Base-by-base conservation (phyloP, 2,113 vertebrate genomes). In the Stictonetta naevosa region DNA sequence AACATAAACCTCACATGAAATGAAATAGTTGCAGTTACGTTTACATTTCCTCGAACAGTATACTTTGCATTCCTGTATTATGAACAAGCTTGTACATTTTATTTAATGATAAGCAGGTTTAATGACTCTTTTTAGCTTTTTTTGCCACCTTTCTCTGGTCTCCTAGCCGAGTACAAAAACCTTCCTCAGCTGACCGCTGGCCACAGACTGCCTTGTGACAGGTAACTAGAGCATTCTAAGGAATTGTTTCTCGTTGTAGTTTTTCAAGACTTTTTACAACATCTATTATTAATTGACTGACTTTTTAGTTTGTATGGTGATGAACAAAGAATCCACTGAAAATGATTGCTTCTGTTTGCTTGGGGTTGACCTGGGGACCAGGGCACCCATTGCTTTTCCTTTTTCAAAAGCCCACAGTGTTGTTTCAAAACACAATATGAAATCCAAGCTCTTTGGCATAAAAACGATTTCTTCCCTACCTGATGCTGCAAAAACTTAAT, bases 1-100 rank as follows among this genome's bases (percentile, higher is more conserved):
- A 87, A 94, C 89, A 91, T 48, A 95, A 97, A 93, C 90, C 92
- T 93, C 96, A 66, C 92, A 77, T 94, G 96, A 93, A 94, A 96
- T 88, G 90, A 80, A 94, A 90, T 40, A 86, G 95, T 78, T 90
- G 88, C 92, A 44, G 83, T 90, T 92, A 84, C 26, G 55, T 94
- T 95, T 94, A 88, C 90, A 74, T 93, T 93, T 83, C 90, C 88
- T 97, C 66, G 36, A 93, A 88, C 0, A 3, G 34, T 85, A 52
- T 53, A 29, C 38, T 94, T 75, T 83, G 77, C 73, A 81, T 81
- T 78, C 86, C 82, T 4, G n/a, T 5, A 0, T 86, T 52, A 52
- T 13, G 40, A 90, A 50, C 31, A 40, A 62, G 59, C 36, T 58
- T 29, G 22, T 21, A 42, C 1, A 2, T 44, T 84, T 84, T 90